phyloP scores from a whole-genome alignment of 2,888 invertebrate species.

The Neoaliturus tenellus region DNA sequence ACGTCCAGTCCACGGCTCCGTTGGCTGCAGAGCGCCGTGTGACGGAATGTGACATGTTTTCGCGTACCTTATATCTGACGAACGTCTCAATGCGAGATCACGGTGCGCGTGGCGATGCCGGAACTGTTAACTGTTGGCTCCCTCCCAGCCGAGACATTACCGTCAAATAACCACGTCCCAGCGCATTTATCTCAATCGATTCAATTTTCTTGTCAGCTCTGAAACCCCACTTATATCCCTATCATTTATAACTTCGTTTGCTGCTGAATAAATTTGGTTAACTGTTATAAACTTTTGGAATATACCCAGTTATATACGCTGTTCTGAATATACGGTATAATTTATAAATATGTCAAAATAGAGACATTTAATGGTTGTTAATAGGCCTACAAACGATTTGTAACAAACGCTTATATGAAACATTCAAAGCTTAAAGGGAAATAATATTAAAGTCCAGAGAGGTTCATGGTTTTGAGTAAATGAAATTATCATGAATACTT shows the following conservation, averaged over 20 bases:
- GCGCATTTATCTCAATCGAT: constrained; percentile 11
- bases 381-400: too few relatives aligned
- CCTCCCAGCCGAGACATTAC: not conserved
- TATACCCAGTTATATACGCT: too few relatives aligned
- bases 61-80: not conserved
- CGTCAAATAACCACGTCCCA: constrained; percentile 15
- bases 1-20: not conserved
- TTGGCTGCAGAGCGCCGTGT: not conserved
- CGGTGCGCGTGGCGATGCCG: not conserved
- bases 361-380: too few relatives aligned
- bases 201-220: not conserved
- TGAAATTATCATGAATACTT: too few relatives aligned
- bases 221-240: not conserved
- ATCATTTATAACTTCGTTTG: not conserved
- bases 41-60: constrained; percentile 11
- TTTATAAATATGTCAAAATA: too few relatives aligned
- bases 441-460: too few relatives aligned
- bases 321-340: too few relatives aligned
- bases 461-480: too few relatives aligned
- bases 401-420: too few relatives aligned
- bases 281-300: too few relatives aligned
- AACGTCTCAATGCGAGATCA: not conserved
- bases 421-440: too few relatives aligned
- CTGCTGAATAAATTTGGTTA: not conserved
- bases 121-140: not conserved